Conservation (phyloP, 2,888 invertebrate genomes). For the Nebria salina region DNA sequence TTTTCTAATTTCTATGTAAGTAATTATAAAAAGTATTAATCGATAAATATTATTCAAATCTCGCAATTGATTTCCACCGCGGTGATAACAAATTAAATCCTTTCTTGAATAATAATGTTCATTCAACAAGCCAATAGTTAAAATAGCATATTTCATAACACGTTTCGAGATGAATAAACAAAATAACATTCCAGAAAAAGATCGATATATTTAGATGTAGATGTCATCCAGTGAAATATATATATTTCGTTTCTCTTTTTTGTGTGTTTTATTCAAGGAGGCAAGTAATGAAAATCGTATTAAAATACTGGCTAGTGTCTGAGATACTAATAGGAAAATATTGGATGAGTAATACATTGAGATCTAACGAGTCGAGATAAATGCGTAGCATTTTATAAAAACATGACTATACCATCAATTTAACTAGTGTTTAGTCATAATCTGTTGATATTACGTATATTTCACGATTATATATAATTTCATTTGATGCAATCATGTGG, state of each 20-base stretch:
- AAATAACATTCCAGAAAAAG: background rate
- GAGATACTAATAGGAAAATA: background rate
- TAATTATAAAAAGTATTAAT: background rate
- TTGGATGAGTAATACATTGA: background rate
- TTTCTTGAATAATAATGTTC: background rate
- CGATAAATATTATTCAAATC: background rate
- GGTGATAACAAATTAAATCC: no score
- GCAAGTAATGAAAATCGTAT: no score
- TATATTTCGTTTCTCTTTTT: background rate
- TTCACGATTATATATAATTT: background rate
- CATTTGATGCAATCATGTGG: background rate
- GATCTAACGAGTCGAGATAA: background rate
- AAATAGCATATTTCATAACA: background rate
- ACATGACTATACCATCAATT: background rate
- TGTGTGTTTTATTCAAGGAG: background rate
- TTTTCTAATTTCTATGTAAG: background rate
- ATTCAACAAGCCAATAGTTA: slow-evolving; percentile 1
- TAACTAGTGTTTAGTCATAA: background rate
- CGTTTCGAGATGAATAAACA: background rate
- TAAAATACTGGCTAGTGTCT: background rate
- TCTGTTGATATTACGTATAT: background rate
- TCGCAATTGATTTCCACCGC: background rate
- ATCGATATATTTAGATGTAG: background rate
- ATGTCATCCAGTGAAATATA: background rate
- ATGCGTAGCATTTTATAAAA: background rate